Base-by-base conservation (phyloP, 2,797 vertebrate species). In the Arrhamphus sclerolepis region DNA sequence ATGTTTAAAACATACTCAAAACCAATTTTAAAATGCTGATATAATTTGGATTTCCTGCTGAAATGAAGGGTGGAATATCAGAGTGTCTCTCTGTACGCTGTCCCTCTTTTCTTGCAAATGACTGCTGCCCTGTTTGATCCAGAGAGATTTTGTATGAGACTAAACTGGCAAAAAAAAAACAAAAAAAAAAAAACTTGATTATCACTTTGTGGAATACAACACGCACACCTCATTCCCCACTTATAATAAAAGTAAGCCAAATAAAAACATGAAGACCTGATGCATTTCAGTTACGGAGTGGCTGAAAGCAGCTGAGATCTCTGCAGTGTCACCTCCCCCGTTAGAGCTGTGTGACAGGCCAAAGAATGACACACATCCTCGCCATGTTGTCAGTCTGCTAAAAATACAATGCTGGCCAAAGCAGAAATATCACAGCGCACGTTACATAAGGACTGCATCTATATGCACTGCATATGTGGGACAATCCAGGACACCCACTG, bases 371-470 rank as follows among this genome's bases (percentile, higher is more conserved):
- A 82, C 60, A 21, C 67, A 78, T 81, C 67, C 55, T 10, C 8
- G 55, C 66, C 70, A 70, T 68, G 79, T 69, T 75, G 76, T 75
- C 76, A 56, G 63, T 19, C 52, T 29, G 75, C 85, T 87, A 86
- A 80, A 86, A 82, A 89, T 86, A 87, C 63, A 56, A 47, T 14
- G 42, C 57, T 17, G 56, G 68, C 52, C 52, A 56, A 62, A 70
- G 60, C 58, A 51, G 55, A 29, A 40, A 67, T 20, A 48, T 56
- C 5, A 17, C 29, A 40, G 43, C 55, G 44, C 46, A 21, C 28
- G 8, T 80, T 82, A 68, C 46, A 56, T 72, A 81, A 82, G 50
- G 51, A 60, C 52, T 56, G 39, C 48, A 53, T 47, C 58, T 31
- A 52, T 20, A 44, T 48, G 56, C 9, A 49, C 24, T 39, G 24